phyloP scores from a whole-genome alignment of 2,113 vertebrate species.

The Cephalopterus ornatus region DNA sequence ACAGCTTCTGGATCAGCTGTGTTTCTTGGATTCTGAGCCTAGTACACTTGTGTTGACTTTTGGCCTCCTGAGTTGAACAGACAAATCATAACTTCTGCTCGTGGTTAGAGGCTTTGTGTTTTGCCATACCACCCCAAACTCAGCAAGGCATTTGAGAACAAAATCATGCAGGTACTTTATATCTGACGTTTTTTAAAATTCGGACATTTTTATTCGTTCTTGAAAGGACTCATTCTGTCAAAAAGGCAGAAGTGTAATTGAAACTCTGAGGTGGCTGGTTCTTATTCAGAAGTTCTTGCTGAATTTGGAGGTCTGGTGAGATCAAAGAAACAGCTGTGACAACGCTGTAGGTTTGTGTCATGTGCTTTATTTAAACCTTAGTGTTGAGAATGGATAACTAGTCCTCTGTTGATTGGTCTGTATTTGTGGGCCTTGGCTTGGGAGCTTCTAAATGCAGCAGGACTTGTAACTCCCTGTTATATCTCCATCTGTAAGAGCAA shows the following conservation, averaged over 20 bases:
- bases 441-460: not conserved
- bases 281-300: not conserved
- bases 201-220: not conserved
- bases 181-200: not conserved
- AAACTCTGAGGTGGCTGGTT: not conserved
- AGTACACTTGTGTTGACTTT: not conserved
- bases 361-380: constrained; percentile 18
- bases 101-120: not conserved
- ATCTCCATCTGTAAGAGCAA: not conserved
- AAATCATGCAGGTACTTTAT: not conserved
- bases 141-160: not conserved
- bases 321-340: constrained; percentile 26
- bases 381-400: not conserved
- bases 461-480: not conserved
- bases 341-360: not conserved
- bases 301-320: not conserved
- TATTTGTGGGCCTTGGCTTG: not conserved
- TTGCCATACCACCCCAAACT: not conserved
- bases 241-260: not conserved
- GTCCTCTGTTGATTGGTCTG: not conserved
- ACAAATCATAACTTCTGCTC: not conserved
- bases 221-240: not conserved
- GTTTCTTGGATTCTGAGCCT: not conserved
- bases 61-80: not conserved
- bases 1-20: not conserved